Base-by-base conservation (phyloP, 2,888 invertebrate genomes). In the Drosophila gaucha region DNA sequence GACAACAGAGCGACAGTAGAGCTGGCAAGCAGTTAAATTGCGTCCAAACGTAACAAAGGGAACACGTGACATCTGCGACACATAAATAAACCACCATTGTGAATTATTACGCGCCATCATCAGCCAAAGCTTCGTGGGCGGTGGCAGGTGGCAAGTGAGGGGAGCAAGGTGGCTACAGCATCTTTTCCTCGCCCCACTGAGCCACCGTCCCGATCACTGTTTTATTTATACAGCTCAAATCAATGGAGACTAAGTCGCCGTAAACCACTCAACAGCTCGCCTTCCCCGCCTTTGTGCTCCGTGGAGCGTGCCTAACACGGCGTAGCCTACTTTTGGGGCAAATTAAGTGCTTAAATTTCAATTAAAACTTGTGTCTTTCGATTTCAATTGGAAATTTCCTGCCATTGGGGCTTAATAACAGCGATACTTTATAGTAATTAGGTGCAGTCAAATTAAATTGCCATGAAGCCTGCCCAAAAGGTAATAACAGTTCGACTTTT, bases 321-420 rank as follows among this genome's bases (percentile, higher is more conserved):
- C 57, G 31, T 24, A 14, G 35, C 30, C 58, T 30, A 36, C 52
- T 58, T 60, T 38, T 35, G 16, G 62, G 39, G 49, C 60, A 76
- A 85, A 80, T 88, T 79, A 86, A 83, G 86, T 86, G 86, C 88
- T 88, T 86, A 88, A 88, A 79, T 82, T 84, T 88, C 84, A 84
- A 88, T 84, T 84, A 86, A 83, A 84, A 82, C 69, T 84, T 88
- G 67, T 63, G 56, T 70, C 67, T 51, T 47, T 46, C 57, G 36
- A 64, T 64, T 64, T 63, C 75, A 75, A 64, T 60, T 60, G 62
- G 36, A 49, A 59, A 24, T 49, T 54, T 43, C 47, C 44, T 3
- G 36, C 36, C 76, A 83, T 79, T 86, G 64, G 58, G 65, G 62
- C 76, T 59, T 69, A 83, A 79, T 79, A 74, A 75, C 64, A 36